A percentile compares a stretch with the other conserved stretches of the same genome.
These are phyloP conservation scores for Australoheros facetus DNA, from an alignment of 2,797 vertebrate species.

Conservation along the genomic window DNA sequence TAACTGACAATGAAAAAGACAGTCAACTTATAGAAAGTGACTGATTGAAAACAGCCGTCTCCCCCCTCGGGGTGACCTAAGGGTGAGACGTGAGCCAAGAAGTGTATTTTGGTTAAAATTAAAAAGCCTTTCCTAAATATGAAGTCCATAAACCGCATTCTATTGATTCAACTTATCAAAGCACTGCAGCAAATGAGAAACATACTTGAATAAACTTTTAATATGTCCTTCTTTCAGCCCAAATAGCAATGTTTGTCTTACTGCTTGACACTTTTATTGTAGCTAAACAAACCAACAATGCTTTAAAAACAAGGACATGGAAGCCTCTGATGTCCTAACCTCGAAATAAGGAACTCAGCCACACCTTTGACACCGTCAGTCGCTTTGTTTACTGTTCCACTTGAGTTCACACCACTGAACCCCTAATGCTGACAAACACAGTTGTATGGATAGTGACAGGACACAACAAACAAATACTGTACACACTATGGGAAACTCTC, in stretches of 20 bases:
- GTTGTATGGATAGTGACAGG: background rate
- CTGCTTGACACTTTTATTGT: background rate
- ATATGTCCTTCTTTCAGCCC: background rate
- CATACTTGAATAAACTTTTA: background rate
- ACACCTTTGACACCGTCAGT: constrained; percentile 5
- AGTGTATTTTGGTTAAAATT: constrained; percentile 4
- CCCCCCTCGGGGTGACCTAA: constrained; percentile 39
- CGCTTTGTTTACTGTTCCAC: constrained; percentile 11
- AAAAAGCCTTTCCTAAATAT: constrained; percentile 2
- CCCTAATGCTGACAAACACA: background rate
- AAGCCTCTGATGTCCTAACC: background rate
- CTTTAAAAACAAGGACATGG: background rate
- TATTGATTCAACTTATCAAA: background rate
- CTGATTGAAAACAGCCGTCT: constrained; percentile 36
- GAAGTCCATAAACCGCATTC: background rate
- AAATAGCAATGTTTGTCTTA: background rate
- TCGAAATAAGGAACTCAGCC: background rate
- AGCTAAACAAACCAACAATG: background rate
- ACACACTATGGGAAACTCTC: background rate
- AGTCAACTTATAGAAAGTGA: background rate
- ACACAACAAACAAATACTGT: background rate
- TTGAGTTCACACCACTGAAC: background rate
- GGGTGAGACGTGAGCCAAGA: constrained; percentile 8
- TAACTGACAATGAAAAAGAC: background rate
- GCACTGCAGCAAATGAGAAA: background rate